phyloP scores from a whole-genome alignment of 2,797 vertebrate species.

The Ciconia nigra region DNA sequence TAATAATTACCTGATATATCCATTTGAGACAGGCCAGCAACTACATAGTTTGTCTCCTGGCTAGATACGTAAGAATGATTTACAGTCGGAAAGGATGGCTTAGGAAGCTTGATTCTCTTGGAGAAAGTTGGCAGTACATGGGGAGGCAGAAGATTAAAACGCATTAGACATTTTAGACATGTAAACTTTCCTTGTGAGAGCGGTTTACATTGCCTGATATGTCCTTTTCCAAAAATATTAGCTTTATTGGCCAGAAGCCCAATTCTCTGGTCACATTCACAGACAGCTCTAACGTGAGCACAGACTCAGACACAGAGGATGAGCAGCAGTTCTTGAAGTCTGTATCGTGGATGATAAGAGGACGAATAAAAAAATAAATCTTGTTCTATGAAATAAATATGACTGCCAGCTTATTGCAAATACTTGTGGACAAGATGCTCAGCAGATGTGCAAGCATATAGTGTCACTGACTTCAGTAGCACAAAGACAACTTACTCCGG shows the following conservation, averaged over 20 bases:
- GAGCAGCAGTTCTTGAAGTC: not conserved
- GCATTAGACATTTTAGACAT: not conserved
- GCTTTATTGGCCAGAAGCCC: not conserved
- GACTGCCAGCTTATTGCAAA: not conserved
- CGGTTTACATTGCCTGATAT: not conserved
- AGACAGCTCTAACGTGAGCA: not conserved
- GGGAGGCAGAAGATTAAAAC: slow-evolving; percentile 13
- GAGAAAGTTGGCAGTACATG: not conserved
- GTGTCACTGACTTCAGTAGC: not conserved
- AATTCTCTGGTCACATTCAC: not conserved
- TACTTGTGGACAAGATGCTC: not conserved
- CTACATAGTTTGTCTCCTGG: not conserved
- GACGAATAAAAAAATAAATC: not conserved
- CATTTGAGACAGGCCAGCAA: not conserved
- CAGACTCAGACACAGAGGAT: not conserved
- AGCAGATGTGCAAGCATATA: not conserved
- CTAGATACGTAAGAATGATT: not conserved
- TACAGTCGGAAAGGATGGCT: not conserved
- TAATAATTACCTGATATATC: not conserved
- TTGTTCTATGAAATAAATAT: not conserved
- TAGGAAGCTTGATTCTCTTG: not conserved
- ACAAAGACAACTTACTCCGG: not conserved
- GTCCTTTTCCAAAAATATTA: not conserved
- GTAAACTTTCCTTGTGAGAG: slow-evolving; percentile 27
- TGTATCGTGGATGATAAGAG: not conserved